phyloP scores from a whole-genome alignment of 2,888 invertebrate genomes.

The Monopis laevigella region DNA sequence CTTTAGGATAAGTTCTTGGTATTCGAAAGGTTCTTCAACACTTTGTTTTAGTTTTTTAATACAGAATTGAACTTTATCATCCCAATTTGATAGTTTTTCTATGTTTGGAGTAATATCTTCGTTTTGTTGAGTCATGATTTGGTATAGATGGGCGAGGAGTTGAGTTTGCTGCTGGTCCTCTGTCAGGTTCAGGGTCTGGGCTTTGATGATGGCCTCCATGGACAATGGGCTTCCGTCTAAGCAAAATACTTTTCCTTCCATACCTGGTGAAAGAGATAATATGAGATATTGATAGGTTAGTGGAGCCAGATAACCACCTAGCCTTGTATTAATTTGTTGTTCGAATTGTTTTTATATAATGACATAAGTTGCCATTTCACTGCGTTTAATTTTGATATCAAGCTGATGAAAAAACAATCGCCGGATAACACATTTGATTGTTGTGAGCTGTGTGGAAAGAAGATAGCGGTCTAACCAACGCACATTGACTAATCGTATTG shows the following conservation, averaged over 20 bases:
- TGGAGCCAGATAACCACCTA: too few relatives aligned
- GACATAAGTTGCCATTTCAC: too few relatives aligned
- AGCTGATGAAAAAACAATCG: too few relatives aligned
- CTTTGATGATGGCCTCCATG: slow-evolving; percentile 22
- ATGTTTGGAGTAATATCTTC: slow-evolving; percentile 15
- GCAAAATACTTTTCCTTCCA: slow-evolving; percentile 34
- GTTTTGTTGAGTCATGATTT: slow-evolving; percentile 24
- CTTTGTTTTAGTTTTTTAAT: slow-evolving; percentile 21
- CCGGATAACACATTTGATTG: too few relatives aligned
- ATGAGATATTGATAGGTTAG: too few relatives aligned
- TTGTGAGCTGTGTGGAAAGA: too few relatives aligned
- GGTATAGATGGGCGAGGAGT: slow-evolving; percentile 32
- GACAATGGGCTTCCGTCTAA: slow-evolving; percentile 35
- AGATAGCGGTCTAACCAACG: too few relatives aligned
- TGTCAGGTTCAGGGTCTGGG: slow-evolving; percentile 23
- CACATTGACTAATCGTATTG: too few relatives aligned
- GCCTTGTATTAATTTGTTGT: too few relatives aligned
- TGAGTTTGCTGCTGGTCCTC: slow-evolving; percentile 30
- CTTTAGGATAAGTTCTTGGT: slow-evolving; percentile 21
- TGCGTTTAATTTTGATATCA: too few relatives aligned
- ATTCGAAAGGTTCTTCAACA: slow-evolving; percentile 7
- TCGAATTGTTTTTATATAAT: too few relatives aligned
- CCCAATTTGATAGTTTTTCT: slow-evolving; percentile 22
- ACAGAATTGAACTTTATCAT: slow-evolving; percentile 25
- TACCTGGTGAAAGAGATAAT: slow-evolving; percentile 24